These are phyloP conservation scores for Gnathochromis pfefferi DNA, from an alignment of 2,113 vertebrate species.

Conservation along the genomic window DNA sequence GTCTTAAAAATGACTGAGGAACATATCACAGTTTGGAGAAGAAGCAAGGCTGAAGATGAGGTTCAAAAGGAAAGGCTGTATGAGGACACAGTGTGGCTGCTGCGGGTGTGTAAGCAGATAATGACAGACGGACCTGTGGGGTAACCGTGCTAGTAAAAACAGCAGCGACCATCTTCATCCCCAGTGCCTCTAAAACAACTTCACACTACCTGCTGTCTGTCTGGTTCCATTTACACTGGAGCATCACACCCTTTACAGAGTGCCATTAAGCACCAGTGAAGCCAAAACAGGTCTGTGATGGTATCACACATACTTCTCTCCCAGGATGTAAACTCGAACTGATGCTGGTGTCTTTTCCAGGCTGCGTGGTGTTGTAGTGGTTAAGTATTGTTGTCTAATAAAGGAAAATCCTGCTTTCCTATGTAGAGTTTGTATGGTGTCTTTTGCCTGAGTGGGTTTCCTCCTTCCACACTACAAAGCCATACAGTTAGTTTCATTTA, in stretches of 20 bases:
- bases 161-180: background rate
- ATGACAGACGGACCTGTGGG: background rate
- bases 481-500: background rate
- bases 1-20: background rate
- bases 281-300: background rate
- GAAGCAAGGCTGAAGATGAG: background rate
- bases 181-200: background rate
- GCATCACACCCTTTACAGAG: background rate
- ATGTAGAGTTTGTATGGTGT: background rate
- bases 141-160: background rate
- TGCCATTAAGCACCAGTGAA: background rate
- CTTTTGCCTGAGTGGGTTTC: background rate
- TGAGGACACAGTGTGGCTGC: background rate
- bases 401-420: background rate
- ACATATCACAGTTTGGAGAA: background rate
- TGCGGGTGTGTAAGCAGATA: background rate
- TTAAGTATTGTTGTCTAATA: background rate
- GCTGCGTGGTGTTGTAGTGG: background rate
- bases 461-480: background rate
- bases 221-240: slow-evolving; percentile 2
- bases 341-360: background rate
- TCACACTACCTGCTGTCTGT: background rate
- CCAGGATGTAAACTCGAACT: background rate
- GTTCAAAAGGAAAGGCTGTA: background rate
- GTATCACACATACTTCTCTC: background rate